phyloP scores from a whole-genome alignment of 2,113 vertebrate genomes.

The Clinocottus analis region DNA sequence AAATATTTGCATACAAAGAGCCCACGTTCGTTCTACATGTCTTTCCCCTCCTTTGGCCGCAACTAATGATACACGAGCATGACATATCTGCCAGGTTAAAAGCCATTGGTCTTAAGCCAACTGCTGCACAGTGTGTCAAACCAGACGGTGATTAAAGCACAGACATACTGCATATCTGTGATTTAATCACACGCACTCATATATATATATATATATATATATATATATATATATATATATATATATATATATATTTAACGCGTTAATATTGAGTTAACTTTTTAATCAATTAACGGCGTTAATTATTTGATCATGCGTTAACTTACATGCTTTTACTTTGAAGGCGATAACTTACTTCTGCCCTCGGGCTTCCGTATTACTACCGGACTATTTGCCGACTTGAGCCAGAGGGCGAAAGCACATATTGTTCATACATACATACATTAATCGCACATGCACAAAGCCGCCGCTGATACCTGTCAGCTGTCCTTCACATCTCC shows the following conservation, averaged over 20 bases:
- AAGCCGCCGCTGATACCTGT: too few species aligned
- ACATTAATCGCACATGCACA: too few species aligned
- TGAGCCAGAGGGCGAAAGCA: too few species aligned
- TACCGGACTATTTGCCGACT: too few species aligned
- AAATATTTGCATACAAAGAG: conserved; percentile 77
- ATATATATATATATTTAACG: conserved; percentile 1
- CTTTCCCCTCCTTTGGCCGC: conserved; percentile 50
- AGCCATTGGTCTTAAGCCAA: conserved; percentile 62
- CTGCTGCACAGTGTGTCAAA: conserved; percentile 44
- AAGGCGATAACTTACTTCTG: too few species aligned
- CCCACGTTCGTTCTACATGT: conserved; percentile 43
- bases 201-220: conserved; percentile 2
- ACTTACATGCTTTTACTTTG: too few species aligned
- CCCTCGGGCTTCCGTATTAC: too few species aligned
- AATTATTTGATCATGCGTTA: too few species aligned
- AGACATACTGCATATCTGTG: conserved; percentile 20
- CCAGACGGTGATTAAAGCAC: conserved; percentile 53
- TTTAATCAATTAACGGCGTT: too few species aligned
- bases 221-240: not conserved
- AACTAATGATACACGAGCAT: conserved; percentile 67
- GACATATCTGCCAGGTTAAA: conserved; percentile 67
- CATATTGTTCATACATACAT: too few species aligned
- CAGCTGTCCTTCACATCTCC: too few species aligned
- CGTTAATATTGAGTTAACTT: too few species aligned
- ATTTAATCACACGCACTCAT: conserved; percentile 20